Evolutionary conservation across 2,888 invertebrate species (phyloP), one percentile per base, ranked within the genome.

Genomic region (Tupiocoris notatus): DNA sequence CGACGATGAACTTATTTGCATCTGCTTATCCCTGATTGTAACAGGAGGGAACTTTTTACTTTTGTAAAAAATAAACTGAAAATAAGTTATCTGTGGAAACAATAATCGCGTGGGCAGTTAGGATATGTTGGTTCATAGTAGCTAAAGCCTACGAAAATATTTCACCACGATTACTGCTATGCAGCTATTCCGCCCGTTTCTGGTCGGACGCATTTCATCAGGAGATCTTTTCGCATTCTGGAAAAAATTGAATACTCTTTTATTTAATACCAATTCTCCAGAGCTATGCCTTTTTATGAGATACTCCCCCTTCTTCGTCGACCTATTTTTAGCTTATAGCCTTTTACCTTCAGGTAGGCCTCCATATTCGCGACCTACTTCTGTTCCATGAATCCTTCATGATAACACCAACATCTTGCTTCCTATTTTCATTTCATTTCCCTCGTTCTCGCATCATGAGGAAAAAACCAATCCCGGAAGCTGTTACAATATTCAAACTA

Each of bases 371-470:
- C 59, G 59, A 59, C 59, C 59, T 67, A 39, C 57, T 57, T 39
- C 23, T 54, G 20, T 22, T 67, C 21, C 67, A 67, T 67, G 67
- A 67, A 67, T 67, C 17, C 56, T 67, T 67, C 39, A 67, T 23
- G 57, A 17, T 21, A 18, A 7, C 2, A 9, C 57, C 39, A 39
- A 39, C 39, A 39, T 39, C 39, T 39, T 39, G 39, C 39, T 39
- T 7, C 39, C 39, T 7, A 39, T 39, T 39, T 39, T 39, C 39
- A 39, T 39, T 39, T 39, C 12, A 7, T 39, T 39, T 6, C 56
- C 6, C 56, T 20, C 67, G 16, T 9, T 24, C 16, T 0, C 22
- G 39, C 17, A 64, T 20, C n/a, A 57, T 22, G 54, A 18, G 66
- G 56, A 57, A 56, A 56, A 67, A 57, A 57, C 70, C 61, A 58